These are phyloP conservation scores for Dryoscopus gambensis DNA, from an alignment of 2,113 vertebrate species.

Conservation along the genomic window DNA sequence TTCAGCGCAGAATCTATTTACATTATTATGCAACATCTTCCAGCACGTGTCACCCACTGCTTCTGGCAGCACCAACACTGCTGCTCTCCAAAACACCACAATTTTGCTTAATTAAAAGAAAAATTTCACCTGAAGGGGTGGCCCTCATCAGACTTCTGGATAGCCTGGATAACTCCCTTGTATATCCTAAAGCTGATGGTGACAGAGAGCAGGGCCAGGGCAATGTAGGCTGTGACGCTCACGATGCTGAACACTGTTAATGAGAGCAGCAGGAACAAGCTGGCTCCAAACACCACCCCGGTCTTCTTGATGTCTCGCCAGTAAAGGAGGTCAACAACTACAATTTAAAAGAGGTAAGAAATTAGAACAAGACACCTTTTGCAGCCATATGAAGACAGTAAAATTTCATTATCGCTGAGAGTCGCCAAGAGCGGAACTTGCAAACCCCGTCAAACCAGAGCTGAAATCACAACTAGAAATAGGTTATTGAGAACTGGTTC, in stretches of 20 bases:
- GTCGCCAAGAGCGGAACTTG: neutral
- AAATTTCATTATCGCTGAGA: neutral
- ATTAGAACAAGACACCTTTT: slow-evolving; percentile 44
- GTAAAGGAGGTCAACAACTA: slow-evolving; percentile 96
- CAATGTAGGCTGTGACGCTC: slow-evolving; percentile 90
- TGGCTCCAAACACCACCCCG: slow-evolving; percentile 90
- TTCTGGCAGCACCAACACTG: neutral
- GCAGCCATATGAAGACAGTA: neutral
- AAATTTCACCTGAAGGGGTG: slow-evolving; percentile 93
- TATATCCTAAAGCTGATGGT: slow-evolving; percentile 98
- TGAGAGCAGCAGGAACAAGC: slow-evolving; percentile 92
- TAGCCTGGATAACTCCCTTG: slow-evolving; percentile 94
- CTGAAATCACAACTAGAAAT: neutral
- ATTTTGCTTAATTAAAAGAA: neutral
- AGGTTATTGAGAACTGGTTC: neutral
- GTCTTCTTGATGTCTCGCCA: slow-evolving; percentile 97
- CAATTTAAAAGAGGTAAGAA: slow-evolving; percentile 11
- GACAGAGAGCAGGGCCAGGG: slow-evolving; percentile 91
- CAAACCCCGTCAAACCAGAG: neutral
- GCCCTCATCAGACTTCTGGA: slow-evolving; percentile 96
- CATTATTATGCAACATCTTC: neutral
- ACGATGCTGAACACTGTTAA: slow-evolving; percentile 95
- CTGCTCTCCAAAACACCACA: neutral
- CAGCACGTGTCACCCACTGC: neutral
- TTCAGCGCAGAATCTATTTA: neutral